Percentiles rank a stretch among this genome's conserved stretches.
phyloP scores from a whole-genome alignment of 64 coral and sea anemone species.

The Anthopleura sola region DNA sequence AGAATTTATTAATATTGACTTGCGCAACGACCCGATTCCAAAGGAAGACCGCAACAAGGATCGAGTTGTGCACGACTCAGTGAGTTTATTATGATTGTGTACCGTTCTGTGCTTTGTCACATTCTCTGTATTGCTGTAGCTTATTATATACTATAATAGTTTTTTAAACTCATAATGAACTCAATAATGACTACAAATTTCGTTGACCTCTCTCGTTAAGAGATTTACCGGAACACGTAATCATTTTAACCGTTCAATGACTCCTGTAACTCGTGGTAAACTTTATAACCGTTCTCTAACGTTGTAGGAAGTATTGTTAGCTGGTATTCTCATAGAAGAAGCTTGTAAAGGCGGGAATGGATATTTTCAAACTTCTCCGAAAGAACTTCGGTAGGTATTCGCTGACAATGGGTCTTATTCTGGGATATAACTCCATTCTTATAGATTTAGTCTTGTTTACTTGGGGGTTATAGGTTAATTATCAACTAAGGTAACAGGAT shows the following conservation, averaged over 20 bases:
- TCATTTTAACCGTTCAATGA: no score
- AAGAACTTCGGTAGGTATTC: constrained; percentile 60
- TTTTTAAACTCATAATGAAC: neutral
- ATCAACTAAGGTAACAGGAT: neutral
- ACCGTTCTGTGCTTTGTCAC: neutral
- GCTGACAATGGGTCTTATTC: neutral
- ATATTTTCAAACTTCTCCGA: constrained; percentile 72
- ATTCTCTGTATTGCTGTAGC: neutral
- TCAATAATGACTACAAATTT: no score
- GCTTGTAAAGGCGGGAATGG: constrained; percentile 85
- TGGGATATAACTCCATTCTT: neutral
- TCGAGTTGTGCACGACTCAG: neutral
- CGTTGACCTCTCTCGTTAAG: no score
- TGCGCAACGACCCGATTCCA: neutral
- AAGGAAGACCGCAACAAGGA: neutral
- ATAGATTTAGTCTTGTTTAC: neutral
- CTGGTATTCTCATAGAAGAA: constrained; percentile 81
- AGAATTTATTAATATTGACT: constrained; percentile 16
- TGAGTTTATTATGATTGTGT: neutral
- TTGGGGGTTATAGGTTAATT: neutral
- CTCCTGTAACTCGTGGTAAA: neutral
- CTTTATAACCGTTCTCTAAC: neutral
- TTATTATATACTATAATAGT: neutral
- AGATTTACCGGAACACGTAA: no score
- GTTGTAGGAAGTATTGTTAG: constrained; percentile 70